Evolutionary conservation across 2,113 vertebrate species (phyloP), one percentile per base, ranked within the genome.

Genomic region (Phalacrocorax brasilianus): DNA sequence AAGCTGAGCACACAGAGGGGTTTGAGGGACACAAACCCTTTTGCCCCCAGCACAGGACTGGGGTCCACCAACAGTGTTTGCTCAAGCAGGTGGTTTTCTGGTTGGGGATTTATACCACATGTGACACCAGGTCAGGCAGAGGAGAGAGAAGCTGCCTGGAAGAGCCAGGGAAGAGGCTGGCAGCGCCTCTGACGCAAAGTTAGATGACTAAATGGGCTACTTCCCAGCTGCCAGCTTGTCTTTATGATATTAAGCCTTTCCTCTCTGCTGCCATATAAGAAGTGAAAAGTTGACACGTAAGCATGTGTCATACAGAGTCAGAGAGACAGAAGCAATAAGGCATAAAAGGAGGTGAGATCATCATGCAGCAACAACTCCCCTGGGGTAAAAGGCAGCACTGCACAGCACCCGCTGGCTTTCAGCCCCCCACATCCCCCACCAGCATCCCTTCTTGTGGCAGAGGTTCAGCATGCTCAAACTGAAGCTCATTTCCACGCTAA

Each of bases 281-380:
- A 97, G 75, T 92, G 90, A 90, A 88, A 91, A 97, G 87, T 66
- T 95, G 96, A 92, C 91, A 89, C 91, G 50, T 83, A 71, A 95
- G 94, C n/a, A 27, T 94, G 92, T 97, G 95, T 97, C 95, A 96
- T 4, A 35, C 1, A 4, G 73, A 97, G 93, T 67, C 88, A 97
- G 80, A 79, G 23, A 94, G 97, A 96, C 92, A 95, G 97, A 81
- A 94, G 97, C 97, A 97, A 95, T 96, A 97, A 95, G 97, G 94
- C 95, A 65, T 95, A 96, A 96, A 95, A 95, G 94, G 94, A 97
- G 94, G 95, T 95, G 92, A 97, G 94, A 96, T 94, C 97, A 95
- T 95, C 40, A 8, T 17, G 72, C 77, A 87, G 92, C 91, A 77
- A 38, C 83, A 66, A 1, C 91, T 87, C 90, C 88, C 93, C 85